These are phyloP conservation scores for Phalera bucephala DNA, from an alignment of 2,888 invertebrate species.

Conservation along the genomic window DNA sequence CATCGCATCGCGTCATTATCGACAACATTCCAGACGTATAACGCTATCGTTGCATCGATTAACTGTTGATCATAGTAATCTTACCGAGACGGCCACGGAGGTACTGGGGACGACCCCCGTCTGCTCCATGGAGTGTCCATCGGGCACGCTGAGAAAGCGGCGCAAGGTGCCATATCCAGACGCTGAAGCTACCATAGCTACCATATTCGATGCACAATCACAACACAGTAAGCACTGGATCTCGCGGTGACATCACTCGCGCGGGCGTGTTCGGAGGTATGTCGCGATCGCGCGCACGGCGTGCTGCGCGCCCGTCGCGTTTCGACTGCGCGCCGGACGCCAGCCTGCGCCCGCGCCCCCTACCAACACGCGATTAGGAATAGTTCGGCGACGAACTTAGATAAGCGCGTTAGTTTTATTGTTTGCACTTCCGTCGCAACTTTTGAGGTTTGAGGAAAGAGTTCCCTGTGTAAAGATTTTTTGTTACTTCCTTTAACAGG, in stretches of 20 bases:
- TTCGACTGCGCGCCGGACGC: conserved; percentile 49
- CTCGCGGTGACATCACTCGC: conserved; percentile 67
- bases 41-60: conserved; percentile 37
- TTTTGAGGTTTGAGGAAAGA: conserved; percentile 19
- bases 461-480: conserved; percentile 7
- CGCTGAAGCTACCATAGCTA: conserved; percentile 79
- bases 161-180: conserved; percentile 79
- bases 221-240: conserved; percentile 55
- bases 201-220: conserved; percentile 67
- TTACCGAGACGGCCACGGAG: conserved; percentile 78
- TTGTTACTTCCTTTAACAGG: conserved; percentile 3
- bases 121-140: conserved; percentile 56
- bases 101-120: conserved; percentile 60
- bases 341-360: conserved; percentile 43
- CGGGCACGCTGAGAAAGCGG: conserved; percentile 76
- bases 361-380: conserved; percentile 39
- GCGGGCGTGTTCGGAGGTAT: conserved; percentile 40
- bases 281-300: conserved; percentile 52
- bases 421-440: conserved; percentile 42
- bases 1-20: conserved; percentile 43
- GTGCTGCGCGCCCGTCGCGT: conserved; percentile 66
- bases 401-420: conserved; percentile 49
- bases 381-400: conserved; percentile 44
- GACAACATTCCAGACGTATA: conserved; percentile 58
- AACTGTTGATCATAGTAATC: conserved; percentile 40